phyloP scores from a whole-genome alignment of 1,140 invertebrate species.

The Anadara kagoshimensis region DNA sequence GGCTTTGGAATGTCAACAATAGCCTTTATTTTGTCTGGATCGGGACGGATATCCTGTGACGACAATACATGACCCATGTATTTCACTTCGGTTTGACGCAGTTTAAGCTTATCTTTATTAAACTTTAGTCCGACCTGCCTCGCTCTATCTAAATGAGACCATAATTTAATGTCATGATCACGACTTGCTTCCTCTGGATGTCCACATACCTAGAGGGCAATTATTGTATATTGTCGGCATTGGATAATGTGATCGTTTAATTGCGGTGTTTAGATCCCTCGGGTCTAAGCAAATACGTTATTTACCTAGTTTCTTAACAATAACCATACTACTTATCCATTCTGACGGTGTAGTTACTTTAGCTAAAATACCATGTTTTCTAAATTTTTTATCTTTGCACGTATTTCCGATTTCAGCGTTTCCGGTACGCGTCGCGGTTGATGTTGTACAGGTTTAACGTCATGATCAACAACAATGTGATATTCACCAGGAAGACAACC shows the following conservation, averaged over 20 bases:
- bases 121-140: constrained; percentile 29
- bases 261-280: constrained; percentile 33
- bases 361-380: constrained; percentile 30
- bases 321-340: constrained; percentile 74
- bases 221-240: constrained; percentile 41
- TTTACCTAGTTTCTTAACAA: constrained; percentile 71
- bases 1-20: constrained; percentile 32
- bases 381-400: constrained; percentile 23
- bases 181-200: constrained; percentile 2
- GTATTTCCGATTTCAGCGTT: constrained; percentile 20
- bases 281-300: constrained; percentile 42
- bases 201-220: constrained; percentile 55
- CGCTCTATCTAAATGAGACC: constrained; percentile 28
- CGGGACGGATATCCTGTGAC: constrained; percentile 14
- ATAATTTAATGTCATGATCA: constrained; percentile 41
- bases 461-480: constrained; percentile 51
- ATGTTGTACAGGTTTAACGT: constrained; percentile 49
- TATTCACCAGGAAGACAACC: constrained; percentile 35
- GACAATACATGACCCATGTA: constrained; percentile 32
- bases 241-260: constrained; percentile 35
- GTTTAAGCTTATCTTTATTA: constrained; percentile 33
- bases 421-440: constrained; percentile 57
- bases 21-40: constrained; percentile 34
- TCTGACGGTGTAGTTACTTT: constrained; percentile 65
- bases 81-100: constrained; percentile 18